Conservation (phyloP, 2,113 vertebrate species). For the Bos indicus region DNA sequence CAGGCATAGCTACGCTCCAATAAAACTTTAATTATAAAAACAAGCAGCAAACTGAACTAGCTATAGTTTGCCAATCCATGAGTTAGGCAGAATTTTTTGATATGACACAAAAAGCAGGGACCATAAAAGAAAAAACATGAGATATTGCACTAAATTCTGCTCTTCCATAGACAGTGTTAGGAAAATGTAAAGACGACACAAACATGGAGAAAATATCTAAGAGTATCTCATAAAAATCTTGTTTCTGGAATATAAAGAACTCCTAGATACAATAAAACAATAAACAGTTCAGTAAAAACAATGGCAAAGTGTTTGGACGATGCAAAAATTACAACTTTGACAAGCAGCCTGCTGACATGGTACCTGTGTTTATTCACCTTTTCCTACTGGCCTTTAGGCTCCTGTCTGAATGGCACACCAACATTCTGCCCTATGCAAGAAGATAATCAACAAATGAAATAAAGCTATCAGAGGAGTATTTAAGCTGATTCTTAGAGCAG, state of each 20-base stretch:
- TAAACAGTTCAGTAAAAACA: neutral
- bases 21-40: constrained; percentile 14
- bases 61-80: neutral
- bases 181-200: neutral
- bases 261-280: neutral
- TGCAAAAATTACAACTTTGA: constrained; percentile 1
- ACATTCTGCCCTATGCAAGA: neutral
- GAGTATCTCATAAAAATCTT: neutral
- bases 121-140: neutral
- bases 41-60: neutral
- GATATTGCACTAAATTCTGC: neutral
- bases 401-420: neutral
- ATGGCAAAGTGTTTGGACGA: neutral
- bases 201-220: neutral
- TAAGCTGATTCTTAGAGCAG: neutral
- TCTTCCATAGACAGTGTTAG: neutral
- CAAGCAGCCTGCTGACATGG: neutral
- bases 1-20: neutral
- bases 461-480: neutral
- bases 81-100: neutral
- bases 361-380: neutral
- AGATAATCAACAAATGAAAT: constrained; percentile 8
- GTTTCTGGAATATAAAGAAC: constrained; percentile 18
- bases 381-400: neutral
- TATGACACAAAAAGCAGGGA: neutral